These are phyloP conservation scores for Vesta saturnalis DNA, from an alignment of 2,888 invertebrate genomes.

Conservation along the genomic window DNA sequence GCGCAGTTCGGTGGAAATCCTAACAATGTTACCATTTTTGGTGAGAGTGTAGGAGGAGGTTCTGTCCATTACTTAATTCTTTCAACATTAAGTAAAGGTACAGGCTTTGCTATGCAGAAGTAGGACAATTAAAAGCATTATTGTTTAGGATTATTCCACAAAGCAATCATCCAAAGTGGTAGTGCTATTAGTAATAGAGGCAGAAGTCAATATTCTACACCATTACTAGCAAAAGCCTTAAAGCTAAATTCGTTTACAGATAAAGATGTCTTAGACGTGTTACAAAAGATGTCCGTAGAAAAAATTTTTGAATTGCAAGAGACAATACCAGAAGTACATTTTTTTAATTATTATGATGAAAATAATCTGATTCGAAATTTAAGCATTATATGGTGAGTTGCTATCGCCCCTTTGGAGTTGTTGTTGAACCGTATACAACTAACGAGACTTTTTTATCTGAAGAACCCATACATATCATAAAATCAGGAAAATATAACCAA, in stretches of 20 bases:
- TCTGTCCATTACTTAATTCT: constrained; percentile 10
- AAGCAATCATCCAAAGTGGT: constrained; percentile 24
- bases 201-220: constrained; percentile 51
- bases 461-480: constrained; percentile 45
- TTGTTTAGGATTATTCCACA: constrained; percentile 20
- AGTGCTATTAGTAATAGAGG: constrained; percentile 8
- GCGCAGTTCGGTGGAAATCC: constrained; percentile 61
- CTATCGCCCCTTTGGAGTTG: constrained; percentile 35
- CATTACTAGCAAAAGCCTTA: constrained; percentile 45
- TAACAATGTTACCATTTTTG: constrained; percentile 61
- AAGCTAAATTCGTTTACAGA: constrained; percentile 45
- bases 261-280: constrained; percentile 55
- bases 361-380: neutral
- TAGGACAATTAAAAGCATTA: neutral
- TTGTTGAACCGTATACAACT: constrained; percentile 42
- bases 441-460: constrained; percentile 45
- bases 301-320: constrained; percentile 31
- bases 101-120: neutral
- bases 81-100: neutral
- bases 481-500: constrained; percentile 43
- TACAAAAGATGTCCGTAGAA: constrained; percentile 44
- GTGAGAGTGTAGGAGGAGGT: constrained; percentile 52
- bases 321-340: constrained; percentile 35
- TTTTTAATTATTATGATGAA: neutral
- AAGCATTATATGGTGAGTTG: constrained; percentile 24